phyloP scores from a whole-genome alignment of 2,888 invertebrate species.

The Caenorhabditis macrosperma region DNA sequence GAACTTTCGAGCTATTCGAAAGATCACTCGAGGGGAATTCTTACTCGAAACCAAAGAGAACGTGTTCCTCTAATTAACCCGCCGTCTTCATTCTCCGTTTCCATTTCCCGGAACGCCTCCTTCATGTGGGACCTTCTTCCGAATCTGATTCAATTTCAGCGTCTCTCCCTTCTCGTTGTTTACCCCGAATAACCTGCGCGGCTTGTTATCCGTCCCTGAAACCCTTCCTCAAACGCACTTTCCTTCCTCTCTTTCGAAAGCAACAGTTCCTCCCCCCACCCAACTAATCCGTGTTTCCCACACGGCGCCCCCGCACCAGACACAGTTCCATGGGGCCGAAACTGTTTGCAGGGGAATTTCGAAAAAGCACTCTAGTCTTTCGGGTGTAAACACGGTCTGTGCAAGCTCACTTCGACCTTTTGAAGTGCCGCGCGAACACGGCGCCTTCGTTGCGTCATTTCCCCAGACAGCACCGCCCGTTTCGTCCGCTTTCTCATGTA shows the following conservation, averaged over 20 bases:
- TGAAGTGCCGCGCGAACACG: constrained; percentile 38
- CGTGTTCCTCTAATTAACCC: no score
- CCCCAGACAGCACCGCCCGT: no score
- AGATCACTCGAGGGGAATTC: no score
- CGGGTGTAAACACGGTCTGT: constrained; percentile 54
- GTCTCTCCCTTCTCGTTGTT: no score
- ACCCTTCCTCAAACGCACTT: constrained; percentile 3
- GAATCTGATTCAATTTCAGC: constrained; percentile 33
- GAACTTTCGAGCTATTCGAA: no score
- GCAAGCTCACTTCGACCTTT: constrained; percentile 45
- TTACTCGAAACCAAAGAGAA: no score
- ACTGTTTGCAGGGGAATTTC: constrained; percentile 52
- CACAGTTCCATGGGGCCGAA: constrained; percentile 23
- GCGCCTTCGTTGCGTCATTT: constrained; percentile 36
- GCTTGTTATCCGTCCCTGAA: background rate
- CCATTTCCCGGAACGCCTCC: constrained; percentile 16
- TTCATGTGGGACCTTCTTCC: background rate
- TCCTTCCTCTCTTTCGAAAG: background rate
- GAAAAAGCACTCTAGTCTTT: constrained; percentile 28
- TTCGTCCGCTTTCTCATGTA: constrained; percentile 15
- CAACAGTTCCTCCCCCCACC: constrained; percentile 7
- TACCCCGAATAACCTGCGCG: constrained; percentile 17
- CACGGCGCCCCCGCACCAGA: constrained; percentile 50
- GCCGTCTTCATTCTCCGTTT: no score
- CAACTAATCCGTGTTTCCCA: constrained; percentile 19